Percentiles rank a stretch among this genome's conserved stretches.
phyloP scores from a whole-genome alignment of 2,888 invertebrate species.

The Scaptomyza parva region DNA sequence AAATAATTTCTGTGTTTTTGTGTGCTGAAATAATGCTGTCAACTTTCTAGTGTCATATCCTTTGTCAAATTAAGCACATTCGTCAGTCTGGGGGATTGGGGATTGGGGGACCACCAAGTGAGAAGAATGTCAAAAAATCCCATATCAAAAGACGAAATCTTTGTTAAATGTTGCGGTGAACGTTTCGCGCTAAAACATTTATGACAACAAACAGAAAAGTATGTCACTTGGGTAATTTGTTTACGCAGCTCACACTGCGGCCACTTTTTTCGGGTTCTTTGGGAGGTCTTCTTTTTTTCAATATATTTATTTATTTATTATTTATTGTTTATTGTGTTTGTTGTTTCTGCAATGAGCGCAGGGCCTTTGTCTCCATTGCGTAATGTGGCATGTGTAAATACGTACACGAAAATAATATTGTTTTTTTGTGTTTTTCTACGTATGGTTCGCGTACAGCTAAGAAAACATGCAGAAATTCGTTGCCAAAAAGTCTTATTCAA shows the following conservation, averaged over 20 bases:
- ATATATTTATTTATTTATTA: slow-evolving; percentile 36
- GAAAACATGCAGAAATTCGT: slow-evolving; percentile 57
- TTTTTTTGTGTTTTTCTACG: slow-evolving; percentile 7
- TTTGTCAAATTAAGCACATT: slow-evolving; percentile 72
- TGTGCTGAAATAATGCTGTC: slow-evolving; percentile 60
- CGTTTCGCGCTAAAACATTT: slow-evolving; percentile 58
- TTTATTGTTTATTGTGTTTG: slow-evolving; percentile 19
- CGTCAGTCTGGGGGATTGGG: slow-evolving; percentile 23
- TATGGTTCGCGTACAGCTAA: slow-evolving; percentile 33
- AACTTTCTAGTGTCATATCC: slow-evolving; percentile 63
- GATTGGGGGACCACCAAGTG: slow-evolving; percentile 7
- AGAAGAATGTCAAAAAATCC: slow-evolving; percentile 56
- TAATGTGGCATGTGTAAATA: slow-evolving; percentile 54
- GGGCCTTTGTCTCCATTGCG: slow-evolving; percentile 58
- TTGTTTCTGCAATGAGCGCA: slow-evolving; percentile 30
- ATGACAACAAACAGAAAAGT: slow-evolving; percentile 76
- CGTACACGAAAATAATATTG: slow-evolving; percentile 26
- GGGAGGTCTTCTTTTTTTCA: slow-evolving; percentile 31
- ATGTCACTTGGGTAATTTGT: slow-evolving; percentile 77
- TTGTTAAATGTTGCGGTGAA: slow-evolving; percentile 32
- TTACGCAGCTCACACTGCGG: slow-evolving; percentile 67
- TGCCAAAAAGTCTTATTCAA: slow-evolving; percentile 79
- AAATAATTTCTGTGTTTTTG: slow-evolving; percentile 4
- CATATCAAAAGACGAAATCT: slow-evolving; percentile 42
- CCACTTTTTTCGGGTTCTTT: slow-evolving; percentile 45